These are phyloP conservation scores for Mactra quadrangularis DNA, from an alignment of 1,140 invertebrate genomes.

Conservation along the genomic window DNA sequence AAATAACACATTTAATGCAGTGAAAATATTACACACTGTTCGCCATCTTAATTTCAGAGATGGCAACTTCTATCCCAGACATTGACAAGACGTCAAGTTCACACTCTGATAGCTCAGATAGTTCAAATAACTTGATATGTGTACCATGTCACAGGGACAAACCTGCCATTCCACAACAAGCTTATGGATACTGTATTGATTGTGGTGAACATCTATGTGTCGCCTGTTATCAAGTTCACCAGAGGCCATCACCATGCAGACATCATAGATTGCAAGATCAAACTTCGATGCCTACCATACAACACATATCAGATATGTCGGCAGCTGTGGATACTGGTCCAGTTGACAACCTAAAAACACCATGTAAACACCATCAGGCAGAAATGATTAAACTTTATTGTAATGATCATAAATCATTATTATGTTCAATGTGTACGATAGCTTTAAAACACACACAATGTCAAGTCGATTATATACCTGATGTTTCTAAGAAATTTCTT, in stretches of 20 bases:
- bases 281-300: not conserved
- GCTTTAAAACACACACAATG: not conserved
- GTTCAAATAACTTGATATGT: not conserved
- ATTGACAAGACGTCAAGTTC: too few species aligned
- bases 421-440: conserved; percentile 10
- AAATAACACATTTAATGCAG: too few species aligned
- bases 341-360: not conserved
- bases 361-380: not conserved
- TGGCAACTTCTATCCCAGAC: too few species aligned
- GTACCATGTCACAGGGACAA: not conserved
- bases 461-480: conserved; percentile 3
- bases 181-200: conserved; percentile 6
- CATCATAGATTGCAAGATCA: conserved; percentile 6
- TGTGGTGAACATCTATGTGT: conserved; percentile 3
- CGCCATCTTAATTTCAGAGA: too few species aligned
- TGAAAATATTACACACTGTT: too few species aligned
- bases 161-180: not conserved
- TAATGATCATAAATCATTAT: not conserved
- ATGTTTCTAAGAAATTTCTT: not conserved
- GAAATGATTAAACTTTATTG: conserved; percentile 4
- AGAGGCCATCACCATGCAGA: not conserved
- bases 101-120: too few species aligned
- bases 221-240: not conserved
- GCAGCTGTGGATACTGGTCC: not conserved
- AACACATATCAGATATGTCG: not conserved